Conservation (phyloP, 2,113 vertebrate species). For the Mustela lutreola region DNA sequence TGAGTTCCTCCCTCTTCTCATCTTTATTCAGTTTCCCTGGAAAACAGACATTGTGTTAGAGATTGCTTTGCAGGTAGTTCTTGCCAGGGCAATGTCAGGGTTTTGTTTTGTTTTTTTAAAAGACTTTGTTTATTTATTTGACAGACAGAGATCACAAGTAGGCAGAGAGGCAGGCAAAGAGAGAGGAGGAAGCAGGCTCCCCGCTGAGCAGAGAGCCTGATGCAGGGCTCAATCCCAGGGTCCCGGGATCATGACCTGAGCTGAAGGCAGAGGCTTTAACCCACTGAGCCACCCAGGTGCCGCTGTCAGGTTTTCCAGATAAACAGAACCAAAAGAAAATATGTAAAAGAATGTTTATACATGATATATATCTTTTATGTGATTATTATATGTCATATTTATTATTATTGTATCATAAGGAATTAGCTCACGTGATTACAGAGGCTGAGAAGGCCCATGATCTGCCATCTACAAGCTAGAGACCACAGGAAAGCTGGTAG, state of each 20-base stretch:
- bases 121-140: no score
- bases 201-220: no score
- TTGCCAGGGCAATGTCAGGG: neutral
- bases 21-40: neutral
- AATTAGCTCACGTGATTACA: neutral
- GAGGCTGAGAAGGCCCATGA: neutral
- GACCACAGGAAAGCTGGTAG: neutral
- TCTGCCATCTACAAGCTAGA: neutral
- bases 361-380: neutral
- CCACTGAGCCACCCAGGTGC: no score
- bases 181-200: no score
- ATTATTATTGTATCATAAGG: neutral
- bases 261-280: no score
- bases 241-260: no score
- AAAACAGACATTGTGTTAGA: neutral
- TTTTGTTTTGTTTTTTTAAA: no score
- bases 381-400: neutral
- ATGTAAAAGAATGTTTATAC: neutral
- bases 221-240: no score
- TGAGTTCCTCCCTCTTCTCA: neutral
- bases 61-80: neutral
- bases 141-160: no score
- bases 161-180: no score
- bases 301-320: neutral
- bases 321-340: neutral